Conservation (phyloP, 2,888 invertebrate species). For the Eulithis prunata region DNA sequence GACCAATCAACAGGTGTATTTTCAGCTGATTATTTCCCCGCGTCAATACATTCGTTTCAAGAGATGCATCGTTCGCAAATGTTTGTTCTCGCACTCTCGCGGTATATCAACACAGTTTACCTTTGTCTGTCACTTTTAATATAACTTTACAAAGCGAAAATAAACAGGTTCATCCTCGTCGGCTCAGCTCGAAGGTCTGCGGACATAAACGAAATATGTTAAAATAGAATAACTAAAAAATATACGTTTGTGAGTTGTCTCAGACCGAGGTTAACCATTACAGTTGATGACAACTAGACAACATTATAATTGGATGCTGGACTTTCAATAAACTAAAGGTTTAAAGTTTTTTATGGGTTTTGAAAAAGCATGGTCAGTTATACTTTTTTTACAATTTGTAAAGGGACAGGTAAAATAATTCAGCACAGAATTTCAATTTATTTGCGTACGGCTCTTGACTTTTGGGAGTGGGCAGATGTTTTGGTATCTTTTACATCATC, state of each 20-base stretch:
- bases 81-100: constrained; percentile 30
- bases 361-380: background rate
- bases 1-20: constrained; percentile 25
- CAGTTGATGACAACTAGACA: constrained; percentile 51
- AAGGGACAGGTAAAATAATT: constrained; percentile 15
- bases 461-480: constrained; percentile 32
- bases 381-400: background rate
- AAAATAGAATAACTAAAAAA: constrained; percentile 47
- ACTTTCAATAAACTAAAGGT: background rate
- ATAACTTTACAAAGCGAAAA: constrained; percentile 51
- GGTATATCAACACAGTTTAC: constrained; percentile 43
- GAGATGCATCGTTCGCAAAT: constrained; percentile 27
- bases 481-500: constrained; percentile 39
- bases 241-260: constrained; percentile 29
- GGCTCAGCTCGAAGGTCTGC: constrained; percentile 55
- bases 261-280: constrained; percentile 55
- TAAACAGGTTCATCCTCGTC: constrained; percentile 50
- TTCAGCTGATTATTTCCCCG: constrained; percentile 27
- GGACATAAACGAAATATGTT: constrained; percentile 48
- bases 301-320: constrained; percentile 42
- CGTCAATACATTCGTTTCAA: constrained; percentile 24
- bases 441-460: constrained; percentile 36
- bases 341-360: background rate
- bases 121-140: constrained; percentile 46
- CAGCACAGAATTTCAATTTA: constrained; percentile 26